Percentiles rank a stretch among this genome's conserved stretches.
Conservation (phyloP, 1,140 invertebrate species). For the Yoshiicerus persimilis region DNA sequence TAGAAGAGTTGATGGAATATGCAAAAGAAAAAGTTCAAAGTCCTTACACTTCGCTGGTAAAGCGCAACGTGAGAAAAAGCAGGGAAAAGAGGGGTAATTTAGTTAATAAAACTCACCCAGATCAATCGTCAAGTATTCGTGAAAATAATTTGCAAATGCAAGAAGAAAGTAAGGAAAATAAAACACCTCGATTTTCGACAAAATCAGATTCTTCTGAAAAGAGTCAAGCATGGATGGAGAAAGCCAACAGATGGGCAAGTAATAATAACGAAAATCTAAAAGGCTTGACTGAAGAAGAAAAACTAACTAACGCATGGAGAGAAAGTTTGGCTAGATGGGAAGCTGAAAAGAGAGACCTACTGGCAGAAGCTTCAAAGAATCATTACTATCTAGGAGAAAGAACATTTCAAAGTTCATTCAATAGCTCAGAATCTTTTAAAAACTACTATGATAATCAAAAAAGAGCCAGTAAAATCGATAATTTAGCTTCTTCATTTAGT, state of each 20-base stretch:
- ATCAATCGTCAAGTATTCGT: too few species aligned
- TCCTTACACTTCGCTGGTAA: background rate
- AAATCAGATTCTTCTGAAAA: background rate
- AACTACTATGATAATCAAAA: too few species aligned
- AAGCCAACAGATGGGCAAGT: background rate
- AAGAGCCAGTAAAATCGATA: too few species aligned
- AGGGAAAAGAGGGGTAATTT: background rate
- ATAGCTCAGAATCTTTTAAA: too few species aligned
- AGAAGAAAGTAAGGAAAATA: background rate
- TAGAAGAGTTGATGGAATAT: background rate
- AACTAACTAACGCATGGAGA: background rate
- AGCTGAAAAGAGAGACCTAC: background rate
- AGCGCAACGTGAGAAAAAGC: too few species aligned
- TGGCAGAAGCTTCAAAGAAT: background rate
- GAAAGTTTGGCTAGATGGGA: background rate
- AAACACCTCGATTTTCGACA: background rate
- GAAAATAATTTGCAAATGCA: too few species aligned
- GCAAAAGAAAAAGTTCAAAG: background rate
- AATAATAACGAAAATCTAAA: background rate
- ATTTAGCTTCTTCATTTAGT: too few species aligned
- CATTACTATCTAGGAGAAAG: background rate
- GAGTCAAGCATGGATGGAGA: background rate
- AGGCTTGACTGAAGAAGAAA: background rate
- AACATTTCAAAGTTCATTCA: background rate
- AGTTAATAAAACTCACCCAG: background rate